Base-by-base conservation (phyloP, 2,797 vertebrate genomes). In the Antennarius maculatus region DNA sequence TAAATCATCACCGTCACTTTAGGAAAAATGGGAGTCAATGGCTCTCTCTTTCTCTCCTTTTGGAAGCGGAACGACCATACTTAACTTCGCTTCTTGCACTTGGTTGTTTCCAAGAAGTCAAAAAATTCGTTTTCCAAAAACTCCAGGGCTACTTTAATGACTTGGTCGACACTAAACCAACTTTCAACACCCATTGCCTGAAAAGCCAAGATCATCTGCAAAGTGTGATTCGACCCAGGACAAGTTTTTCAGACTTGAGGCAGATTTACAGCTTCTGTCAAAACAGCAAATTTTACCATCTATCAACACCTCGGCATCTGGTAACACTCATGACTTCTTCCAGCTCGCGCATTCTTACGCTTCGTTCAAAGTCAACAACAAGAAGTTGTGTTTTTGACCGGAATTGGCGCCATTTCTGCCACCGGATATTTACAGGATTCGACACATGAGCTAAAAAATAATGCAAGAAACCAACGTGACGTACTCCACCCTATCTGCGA, bases 381-480 rank as follows among this genome's bases (percentile, higher is more conserved):
- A 56, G 11, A 70, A 31, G 71, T 43, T 16, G 2, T 13, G 13
- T 41, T 41, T 41, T 4, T 41, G 13, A 12, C 39, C 39, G 13
- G 23, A 41, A 12, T 12, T 11, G 10, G 11, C 39, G 12, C 39
- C 4, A 3, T 18, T 31, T 62, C 16, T 71, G 45, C 16, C n/a
- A 56, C 53, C 70, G 75, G 71, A n/a, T 6, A 10, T 7, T 67
- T 13, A 9, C 9, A 63, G 27, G 5, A n/a, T n/a, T 64, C 23
- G 45, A 58, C 5, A 57, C 52, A 63, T 14, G 14, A 13, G 23
- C 23, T 23, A 2, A 31, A 4, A 14, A 73, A 46, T 27, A 56
- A 54, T 57, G 16, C 31, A 51, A 48, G 47, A 7, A 81, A 61
- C 69, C 77, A 57, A 79, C 68, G 23, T 75, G 23, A 23, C 23